Evolutionary conservation across 37 sponge, comb jelly and placozoan species (phyloP).

Genomic region (Ianthella basta): DNA sequence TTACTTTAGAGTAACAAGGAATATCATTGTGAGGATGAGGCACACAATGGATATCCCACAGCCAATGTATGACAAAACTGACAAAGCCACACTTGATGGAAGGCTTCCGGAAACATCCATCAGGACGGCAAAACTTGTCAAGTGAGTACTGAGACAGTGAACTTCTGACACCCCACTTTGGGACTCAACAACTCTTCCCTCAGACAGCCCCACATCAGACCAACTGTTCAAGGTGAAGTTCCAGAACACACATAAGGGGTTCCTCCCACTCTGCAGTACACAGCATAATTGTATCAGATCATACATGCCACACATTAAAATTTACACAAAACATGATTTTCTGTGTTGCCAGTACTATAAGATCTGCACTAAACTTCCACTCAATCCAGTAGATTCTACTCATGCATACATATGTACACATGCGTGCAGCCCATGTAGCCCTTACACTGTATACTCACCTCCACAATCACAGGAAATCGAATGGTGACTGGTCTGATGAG

Average conservation of each 20-base stretch:
- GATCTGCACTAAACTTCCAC: too few species aligned
- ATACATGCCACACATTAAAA: background rate
- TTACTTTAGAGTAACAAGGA: background rate
- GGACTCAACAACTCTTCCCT: slow-evolving; percentile 34
- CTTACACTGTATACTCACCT: background rate
- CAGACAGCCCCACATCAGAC: slow-evolving; percentile 30
- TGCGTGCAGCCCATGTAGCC: too few species aligned
- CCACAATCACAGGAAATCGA: background rate
- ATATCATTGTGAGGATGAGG: background rate
- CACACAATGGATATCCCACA: slow-evolving; percentile 16
- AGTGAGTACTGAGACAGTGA: slow-evolving; percentile 24
- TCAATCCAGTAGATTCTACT: too few species aligned
- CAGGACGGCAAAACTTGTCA: slow-evolving; percentile 75
- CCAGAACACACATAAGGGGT: slow-evolving; percentile 33
- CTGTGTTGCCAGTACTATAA: too few species aligned
- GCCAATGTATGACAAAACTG: slow-evolving; percentile 14
- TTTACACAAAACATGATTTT: too few species aligned
- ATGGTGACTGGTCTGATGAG: background rate
- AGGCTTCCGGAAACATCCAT: slow-evolving; percentile 43
- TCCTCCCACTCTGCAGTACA: background rate
- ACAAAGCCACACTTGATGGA: background rate
- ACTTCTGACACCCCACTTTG: slow-evolving; percentile 6
- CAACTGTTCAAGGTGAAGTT: slow-evolving; percentile 30
- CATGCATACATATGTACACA: too few species aligned
- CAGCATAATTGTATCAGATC: too few species aligned